phyloP scores from a whole-genome alignment of 30 jellyfish, hydroid and myxozoan genomes.

The Sanderia malayensis region DNA sequence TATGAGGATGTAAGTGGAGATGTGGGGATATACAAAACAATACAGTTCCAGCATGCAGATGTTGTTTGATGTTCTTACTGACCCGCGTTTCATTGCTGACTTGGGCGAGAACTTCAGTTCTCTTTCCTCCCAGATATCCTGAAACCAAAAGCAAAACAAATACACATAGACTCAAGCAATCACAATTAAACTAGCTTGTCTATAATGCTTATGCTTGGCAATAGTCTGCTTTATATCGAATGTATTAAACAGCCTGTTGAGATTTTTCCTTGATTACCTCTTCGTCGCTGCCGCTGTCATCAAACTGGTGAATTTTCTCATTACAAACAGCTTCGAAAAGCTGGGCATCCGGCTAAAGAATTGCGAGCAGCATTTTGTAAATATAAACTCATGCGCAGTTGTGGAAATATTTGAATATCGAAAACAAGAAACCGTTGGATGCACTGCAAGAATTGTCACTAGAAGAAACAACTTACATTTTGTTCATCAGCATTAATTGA shows the following conservation, averaged over 20 bases:
- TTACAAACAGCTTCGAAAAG: slow-evolving; percentile 87
- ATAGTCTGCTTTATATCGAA: no score
- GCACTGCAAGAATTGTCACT: no score
- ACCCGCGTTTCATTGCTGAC: slow-evolving; percentile 58
- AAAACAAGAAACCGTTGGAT: no score
- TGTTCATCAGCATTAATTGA: slow-evolving; percentile 86
- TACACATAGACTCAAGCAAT: not conserved
- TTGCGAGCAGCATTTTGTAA: not conserved
- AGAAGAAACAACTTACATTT: slow-evolving; percentile 55
- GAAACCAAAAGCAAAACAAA: slow-evolving; percentile 18
- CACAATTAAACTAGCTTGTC: no score
- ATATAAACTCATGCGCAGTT: no score
- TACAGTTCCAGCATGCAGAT: no score
- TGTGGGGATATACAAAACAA: no score
- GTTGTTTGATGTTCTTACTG: not conserved
- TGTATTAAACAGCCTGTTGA: no score
- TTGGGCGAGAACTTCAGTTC: slow-evolving; percentile 69
- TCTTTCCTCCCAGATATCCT: slow-evolving; percentile 97
- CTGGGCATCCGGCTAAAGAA: slow-evolving; percentile 61
- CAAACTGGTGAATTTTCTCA: slow-evolving; percentile 84
- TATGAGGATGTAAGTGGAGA: no score
- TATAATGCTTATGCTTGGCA: no score
- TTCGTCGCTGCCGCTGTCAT: slow-evolving; percentile 85
- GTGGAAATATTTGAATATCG: no score
- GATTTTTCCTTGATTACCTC: slow-evolving; percentile 77